Percentiles rank a stretch among this genome's conserved stretches.
phyloP scores from a whole-genome alignment of 2,888 invertebrate species.

The Machimus atricapillus region DNA sequence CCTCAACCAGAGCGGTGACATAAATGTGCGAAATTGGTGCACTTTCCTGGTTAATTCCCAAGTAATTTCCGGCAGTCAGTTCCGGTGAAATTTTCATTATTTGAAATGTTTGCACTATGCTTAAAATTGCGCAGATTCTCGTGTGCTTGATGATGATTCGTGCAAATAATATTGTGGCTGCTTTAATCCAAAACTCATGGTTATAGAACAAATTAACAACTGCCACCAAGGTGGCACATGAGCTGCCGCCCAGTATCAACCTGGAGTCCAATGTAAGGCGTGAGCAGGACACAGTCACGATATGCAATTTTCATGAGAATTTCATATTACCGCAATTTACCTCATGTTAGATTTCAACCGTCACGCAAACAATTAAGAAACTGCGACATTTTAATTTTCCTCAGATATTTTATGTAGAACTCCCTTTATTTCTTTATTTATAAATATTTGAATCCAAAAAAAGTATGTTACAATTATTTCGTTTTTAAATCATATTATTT shows the following conservation, averaged over 20 bases:
- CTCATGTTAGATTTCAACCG: not conserved
- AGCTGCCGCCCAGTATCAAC: not conserved
- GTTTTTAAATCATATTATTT: too few species aligned
- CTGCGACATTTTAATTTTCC: not conserved
- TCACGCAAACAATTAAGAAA: not conserved
- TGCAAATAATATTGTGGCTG: not conserved
- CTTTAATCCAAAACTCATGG: not conserved
- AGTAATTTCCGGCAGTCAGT: not conserved
- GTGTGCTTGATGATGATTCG: not conserved
- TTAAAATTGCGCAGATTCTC: not conserved
- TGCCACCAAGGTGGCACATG: not conserved
- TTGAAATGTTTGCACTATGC: not conserved
- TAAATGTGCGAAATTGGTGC: not conserved
- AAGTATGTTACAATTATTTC: too few species aligned
- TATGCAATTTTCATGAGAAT: not conserved
- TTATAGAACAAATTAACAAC: not conserved
- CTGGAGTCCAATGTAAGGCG: not conserved
- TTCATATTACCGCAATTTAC: not conserved
- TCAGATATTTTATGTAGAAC: not conserved
- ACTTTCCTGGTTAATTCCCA: not conserved
- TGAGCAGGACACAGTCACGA: not conserved
- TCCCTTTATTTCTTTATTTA: too few species aligned
- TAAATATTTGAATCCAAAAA: too few species aligned
- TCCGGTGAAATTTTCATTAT: not conserved
- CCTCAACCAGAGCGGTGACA: not conserved